These are phyloP conservation scores for Lutjanus argentimaculatus DNA, from an alignment of 2,797 vertebrate species.

Conservation along the genomic window DNA sequence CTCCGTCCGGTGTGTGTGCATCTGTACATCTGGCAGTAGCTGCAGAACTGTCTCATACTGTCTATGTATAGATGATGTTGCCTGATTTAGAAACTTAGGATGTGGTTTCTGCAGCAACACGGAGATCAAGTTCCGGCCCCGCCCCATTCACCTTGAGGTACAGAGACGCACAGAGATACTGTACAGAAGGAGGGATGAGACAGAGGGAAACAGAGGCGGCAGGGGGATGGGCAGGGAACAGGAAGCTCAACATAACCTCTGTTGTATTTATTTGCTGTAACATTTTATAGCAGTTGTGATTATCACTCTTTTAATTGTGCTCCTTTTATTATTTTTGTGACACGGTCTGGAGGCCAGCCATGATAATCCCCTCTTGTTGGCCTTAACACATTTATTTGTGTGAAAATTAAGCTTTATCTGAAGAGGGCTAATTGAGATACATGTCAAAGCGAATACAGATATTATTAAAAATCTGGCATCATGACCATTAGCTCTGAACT, in stretches of 20 bases:
- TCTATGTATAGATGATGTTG: conserved; percentile 82
- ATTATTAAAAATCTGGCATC: not conserved
- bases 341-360: not conserved
- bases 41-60: conserved; percentile 72
- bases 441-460: not conserved
- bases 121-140: conserved; percentile 80
- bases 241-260: too few species aligned
- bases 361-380: not conserved
- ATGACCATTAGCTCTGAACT: not conserved
- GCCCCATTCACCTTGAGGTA: conserved; percentile 83
- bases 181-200: conserved; percentile 63
- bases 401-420: not conserved
- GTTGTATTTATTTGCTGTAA: not conserved
- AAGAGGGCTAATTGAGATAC: not conserved
- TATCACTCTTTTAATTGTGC: not conserved
- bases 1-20: conserved; percentile 31
- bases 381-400: not conserved
- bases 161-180: conserved; percentile 57
- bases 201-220: conserved; percentile 11
- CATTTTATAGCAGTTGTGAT: not conserved
- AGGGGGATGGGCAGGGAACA: conserved; percentile 27
- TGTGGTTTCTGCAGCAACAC: conserved; percentile 82
- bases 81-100: conserved; percentile 85
- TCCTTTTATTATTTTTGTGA: not conserved
- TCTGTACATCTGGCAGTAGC: conserved; percentile 66